Evolutionary conservation across 92 coral and sea anemone species (phyloP).

Genomic region (Virgularia gustaviana): DNA sequence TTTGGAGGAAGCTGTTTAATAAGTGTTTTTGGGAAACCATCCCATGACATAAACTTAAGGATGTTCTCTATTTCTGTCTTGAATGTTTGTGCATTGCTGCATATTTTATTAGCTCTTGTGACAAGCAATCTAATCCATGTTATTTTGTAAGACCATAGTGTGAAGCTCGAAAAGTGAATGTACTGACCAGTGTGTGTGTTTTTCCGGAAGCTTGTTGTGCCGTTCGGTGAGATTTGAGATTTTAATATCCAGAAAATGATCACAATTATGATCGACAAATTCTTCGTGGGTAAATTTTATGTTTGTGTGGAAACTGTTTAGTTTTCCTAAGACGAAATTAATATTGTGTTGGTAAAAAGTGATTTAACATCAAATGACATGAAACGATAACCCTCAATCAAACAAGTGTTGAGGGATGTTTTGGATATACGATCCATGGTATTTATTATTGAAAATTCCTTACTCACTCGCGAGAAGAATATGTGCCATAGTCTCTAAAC

Average conservation of each 20-base stretch:
- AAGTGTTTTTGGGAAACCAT: conserved; percentile 22
- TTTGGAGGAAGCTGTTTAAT: neutral
- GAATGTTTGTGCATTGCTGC: neutral
- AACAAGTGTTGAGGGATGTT: too few relatives aligned
- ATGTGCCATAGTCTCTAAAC: too few relatives aligned
- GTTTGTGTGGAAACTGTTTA: too few relatives aligned
- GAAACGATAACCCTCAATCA: too few relatives aligned
- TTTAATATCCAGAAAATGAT: neutral
- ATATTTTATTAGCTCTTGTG: conserved; percentile 15
- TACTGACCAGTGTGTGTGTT: conserved; percentile 30
- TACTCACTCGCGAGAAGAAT: too few relatives aligned
- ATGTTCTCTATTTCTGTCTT: neutral
- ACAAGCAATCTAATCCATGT: conserved; percentile 22
- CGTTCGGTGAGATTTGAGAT: neutral
- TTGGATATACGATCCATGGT: too few relatives aligned
- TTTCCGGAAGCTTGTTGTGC: neutral
- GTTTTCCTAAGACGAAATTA: too few relatives aligned
- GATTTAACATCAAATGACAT: too few relatives aligned
- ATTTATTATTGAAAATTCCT: too few relatives aligned
- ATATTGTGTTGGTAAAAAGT: too few relatives aligned
- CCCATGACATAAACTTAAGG: conserved; percentile 6
- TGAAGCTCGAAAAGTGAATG: conserved; percentile 1
- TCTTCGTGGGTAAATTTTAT: too few relatives aligned
- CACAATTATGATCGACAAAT: neutral
- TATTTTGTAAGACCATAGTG: conserved; percentile 12